phyloP scores from a whole-genome alignment of 2,888 invertebrate species.

The Physocephala rufipes region DNA sequence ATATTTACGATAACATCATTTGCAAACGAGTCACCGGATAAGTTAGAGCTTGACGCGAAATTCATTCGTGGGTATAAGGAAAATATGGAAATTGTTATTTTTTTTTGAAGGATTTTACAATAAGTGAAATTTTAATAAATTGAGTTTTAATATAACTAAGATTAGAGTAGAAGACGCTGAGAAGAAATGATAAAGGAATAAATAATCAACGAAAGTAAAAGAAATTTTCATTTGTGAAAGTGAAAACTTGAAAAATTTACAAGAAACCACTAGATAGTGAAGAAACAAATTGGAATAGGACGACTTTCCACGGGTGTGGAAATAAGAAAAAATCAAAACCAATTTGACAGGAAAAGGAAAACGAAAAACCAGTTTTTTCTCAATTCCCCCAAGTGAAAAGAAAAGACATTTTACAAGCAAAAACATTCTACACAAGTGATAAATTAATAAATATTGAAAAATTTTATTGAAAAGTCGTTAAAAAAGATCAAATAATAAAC shows the following conservation, averaged over 20 bases:
- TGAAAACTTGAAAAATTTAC: constrained; percentile 30
- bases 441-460: constrained; percentile 23
- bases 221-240: constrained; percentile 24
- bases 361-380: constrained; percentile 27
- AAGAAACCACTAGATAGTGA: not conserved
- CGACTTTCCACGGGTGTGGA: constrained; percentile 21
- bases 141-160: not conserved
- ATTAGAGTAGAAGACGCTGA: not conserved
- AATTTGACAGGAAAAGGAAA: constrained; percentile 18
- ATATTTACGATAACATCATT: constrained; percentile 26
- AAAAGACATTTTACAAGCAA: constrained; percentile 9
- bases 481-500: not conserved
- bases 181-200: no score
- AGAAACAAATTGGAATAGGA: not conserved
- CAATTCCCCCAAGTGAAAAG: constrained; percentile 22
- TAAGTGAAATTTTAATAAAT: not conserved
- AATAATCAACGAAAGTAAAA: not conserved
- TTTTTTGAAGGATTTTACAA: not conserved
- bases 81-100: not conserved
- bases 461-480: constrained; percentile 13
- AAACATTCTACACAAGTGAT: constrained; percentile 18
- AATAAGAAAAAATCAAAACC: constrained; percentile 9
- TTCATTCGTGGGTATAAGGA: not conserved
- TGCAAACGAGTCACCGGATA: constrained; percentile 22
- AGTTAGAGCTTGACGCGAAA: not conserved